Conservation (phyloP, 1,140 invertebrate genomes). For the Metaphire vulgaris region DNA sequence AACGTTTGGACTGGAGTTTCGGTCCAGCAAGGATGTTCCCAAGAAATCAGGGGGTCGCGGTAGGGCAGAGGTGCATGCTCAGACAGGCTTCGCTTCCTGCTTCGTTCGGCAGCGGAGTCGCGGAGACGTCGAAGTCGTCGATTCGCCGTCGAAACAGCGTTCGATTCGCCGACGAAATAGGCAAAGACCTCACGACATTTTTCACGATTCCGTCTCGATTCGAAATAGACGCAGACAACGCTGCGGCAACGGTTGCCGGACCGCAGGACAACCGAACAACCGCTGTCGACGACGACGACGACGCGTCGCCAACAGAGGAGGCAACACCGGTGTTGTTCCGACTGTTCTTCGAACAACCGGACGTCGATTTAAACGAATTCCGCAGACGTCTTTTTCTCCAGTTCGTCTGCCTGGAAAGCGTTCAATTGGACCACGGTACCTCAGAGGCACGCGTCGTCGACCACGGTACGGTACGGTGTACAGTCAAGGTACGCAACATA, state of each 20-base stretch:
- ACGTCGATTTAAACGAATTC: neutral
- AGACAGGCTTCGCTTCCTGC: no score
- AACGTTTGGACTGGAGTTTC: no score
- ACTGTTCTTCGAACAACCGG: neutral
- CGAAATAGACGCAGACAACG: neutral
- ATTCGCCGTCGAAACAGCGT: neutral
- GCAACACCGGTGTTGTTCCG: neutral
- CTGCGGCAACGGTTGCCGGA: neutral
- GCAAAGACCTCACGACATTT: neutral
- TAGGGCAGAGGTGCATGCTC: no score
- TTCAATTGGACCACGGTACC: neutral
- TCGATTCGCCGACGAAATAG: neutral
- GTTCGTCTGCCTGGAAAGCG: conserved; percentile 9
- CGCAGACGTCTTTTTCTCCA: neutral
- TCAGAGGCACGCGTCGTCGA: neutral
- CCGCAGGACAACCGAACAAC: neutral
- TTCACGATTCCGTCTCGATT: neutral
- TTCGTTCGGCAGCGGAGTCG: no score
- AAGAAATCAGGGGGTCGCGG: no score
- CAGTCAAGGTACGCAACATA: neutral
- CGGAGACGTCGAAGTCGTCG: no score
- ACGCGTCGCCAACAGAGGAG: no score
- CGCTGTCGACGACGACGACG: no score
- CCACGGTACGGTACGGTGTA: neutral
- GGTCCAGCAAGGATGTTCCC: no score